Evolutionary conservation across 2,797 vertebrate genomes (phyloP), one percentile per base, ranked within the genome.

Genomic region (Sternarchorhynchus goeldii): DNA sequence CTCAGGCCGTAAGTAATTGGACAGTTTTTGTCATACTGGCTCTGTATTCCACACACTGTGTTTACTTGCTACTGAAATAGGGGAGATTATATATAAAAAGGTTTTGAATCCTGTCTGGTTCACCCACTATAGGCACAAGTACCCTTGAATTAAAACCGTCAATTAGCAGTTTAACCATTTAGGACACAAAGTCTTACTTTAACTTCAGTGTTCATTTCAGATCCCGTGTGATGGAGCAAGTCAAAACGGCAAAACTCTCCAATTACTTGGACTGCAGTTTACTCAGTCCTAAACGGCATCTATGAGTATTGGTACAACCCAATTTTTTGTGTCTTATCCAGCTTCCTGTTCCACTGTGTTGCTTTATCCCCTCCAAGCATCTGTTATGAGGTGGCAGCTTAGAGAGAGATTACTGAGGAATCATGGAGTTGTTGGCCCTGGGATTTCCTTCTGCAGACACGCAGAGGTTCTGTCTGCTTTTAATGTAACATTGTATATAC

Each of bases 311-410:
- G n/a, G 34, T n/a, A 41, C 41, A 64, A 66, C 60, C 50, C 80
- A 78, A 77, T n/a, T 0, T 76, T 81, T n/a, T 68, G 36, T 85
- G 83, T 88, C 88, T 90, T 89, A 87, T 81, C 85, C 80, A 58
- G 65, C 80, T 87, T 87, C 62, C 82, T 86, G 86, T 86, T 88
- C 88, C 81, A 86, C 88, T 45, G 89, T 81, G 90, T 84, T 80
- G 81, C 83, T 88, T 92, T 91, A 92, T 92, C 89, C 89, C 85
- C 74, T 83, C 87, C 82, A 81, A 90, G 87, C 91, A 92, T 92
- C 90, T 91, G 91, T 87, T 88, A 84, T 83, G 86, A 90, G 90
- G 87, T 86, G 78, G 73, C 85, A 86, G 89, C 89, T 92, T 90
- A 91, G 87, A 88, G 83, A 68, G 83, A 89, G 90, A 90, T 92